Conservation (phyloP, 2,797 vertebrate genomes). For the Esox lucius region DNA sequence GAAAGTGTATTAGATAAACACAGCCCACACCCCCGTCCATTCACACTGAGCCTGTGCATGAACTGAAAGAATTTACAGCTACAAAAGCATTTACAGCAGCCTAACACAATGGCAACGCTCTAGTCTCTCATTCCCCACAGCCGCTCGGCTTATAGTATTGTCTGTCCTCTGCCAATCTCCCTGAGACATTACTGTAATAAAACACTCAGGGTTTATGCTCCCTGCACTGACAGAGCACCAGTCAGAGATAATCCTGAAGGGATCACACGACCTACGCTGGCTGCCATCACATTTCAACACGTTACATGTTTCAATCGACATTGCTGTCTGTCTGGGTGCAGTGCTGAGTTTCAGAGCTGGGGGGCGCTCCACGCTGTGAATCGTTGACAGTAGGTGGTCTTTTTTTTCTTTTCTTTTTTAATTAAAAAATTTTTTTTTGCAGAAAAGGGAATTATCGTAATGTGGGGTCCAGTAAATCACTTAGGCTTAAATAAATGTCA, state of each 20-base stretch:
- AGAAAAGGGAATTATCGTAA: background rate
- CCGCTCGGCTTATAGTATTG: background rate
- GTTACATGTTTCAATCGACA: background rate
- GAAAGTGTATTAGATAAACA: background rate
- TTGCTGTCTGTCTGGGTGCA: background rate
- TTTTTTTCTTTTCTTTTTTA: too few species aligned
- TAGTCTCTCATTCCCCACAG: background rate
- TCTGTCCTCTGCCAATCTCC: background rate
- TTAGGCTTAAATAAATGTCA: background rate
- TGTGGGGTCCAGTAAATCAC: background rate
- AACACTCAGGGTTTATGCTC: constrained; percentile 1
- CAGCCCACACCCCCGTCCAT: background rate
- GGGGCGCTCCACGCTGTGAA: background rate
- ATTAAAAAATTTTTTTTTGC: too few species aligned
- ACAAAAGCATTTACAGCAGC: background rate
- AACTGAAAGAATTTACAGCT: background rate
- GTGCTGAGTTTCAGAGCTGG: background rate
- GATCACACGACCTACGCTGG: background rate
- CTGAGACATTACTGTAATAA: background rate
- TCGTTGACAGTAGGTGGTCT: background rate
- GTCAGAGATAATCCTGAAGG: background rate
- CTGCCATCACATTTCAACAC: background rate
- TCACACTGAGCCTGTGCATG: background rate
- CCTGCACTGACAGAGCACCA: background rate
- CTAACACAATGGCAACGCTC: background rate